phyloP scores from a whole-genome alignment of 2,113 vertebrate species.

The Spheniscus mendiculus region DNA sequence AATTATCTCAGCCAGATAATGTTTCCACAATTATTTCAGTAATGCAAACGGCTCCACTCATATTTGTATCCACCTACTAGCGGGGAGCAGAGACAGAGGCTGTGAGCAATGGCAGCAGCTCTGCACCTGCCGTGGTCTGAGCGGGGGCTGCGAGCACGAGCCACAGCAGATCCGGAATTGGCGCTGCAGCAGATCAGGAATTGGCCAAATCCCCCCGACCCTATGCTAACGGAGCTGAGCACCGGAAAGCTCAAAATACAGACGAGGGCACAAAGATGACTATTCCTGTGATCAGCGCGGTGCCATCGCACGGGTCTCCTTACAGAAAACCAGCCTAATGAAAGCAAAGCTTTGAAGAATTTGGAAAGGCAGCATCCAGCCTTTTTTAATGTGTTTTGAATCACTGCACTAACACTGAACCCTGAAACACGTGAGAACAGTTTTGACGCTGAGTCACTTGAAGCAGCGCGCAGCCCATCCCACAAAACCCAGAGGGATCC shows the following conservation, averaged over 20 bases:
- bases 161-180: not conserved
- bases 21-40: constrained; percentile 43
- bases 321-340: not conserved
- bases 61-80: not conserved
- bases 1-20: constrained; percentile 25
- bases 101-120: not conserved
- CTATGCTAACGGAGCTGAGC: not conserved
- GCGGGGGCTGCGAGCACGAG: not conserved
- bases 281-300: not conserved
- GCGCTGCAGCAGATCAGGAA: not conserved
- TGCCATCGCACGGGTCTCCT: accelerated
- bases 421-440: not conserved
- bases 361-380: not conserved
- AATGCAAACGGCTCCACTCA: not conserved
- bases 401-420: not conserved
- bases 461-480: not conserved
- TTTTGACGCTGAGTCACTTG: not conserved
- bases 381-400: not conserved
- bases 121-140: not conserved
- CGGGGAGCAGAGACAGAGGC: not conserved
- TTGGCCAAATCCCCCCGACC: not conserved
- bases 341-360: not conserved
- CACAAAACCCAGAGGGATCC: not conserved
- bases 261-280: not conserved
- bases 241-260: not conserved